Evolutionary conservation across 2,888 invertebrate genomes (phyloP).

Genomic region (Coleophora flavipennella): DNA sequence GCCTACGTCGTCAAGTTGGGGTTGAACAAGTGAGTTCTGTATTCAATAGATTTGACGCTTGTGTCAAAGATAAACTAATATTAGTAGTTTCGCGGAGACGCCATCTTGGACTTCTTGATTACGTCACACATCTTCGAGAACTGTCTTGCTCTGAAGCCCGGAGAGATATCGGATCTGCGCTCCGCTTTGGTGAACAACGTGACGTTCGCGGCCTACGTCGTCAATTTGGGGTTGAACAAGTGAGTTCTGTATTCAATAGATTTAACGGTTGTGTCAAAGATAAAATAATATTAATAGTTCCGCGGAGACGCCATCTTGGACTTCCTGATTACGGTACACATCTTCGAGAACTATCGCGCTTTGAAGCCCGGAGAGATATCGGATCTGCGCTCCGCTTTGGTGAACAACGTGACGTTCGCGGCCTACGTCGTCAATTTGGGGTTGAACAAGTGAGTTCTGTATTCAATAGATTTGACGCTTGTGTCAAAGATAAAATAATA

Average conservation of each 20-base stretch:
- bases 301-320: constrained; percentile 94
- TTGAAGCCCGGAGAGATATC: constrained; percentile 91
- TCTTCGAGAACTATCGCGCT: constrained; percentile 81
- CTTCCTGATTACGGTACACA: constrained; percentile 88
- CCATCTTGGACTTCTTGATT: constrained; percentile 90
- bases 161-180: constrained; percentile 92
- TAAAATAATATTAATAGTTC: too few relatives aligned
- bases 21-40: constrained; percentile 80
- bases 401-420: constrained; percentile 97
- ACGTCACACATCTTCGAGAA: constrained; percentile 90
- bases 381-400: constrained; percentile 93
- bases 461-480: too few relatives aligned
- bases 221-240: constrained; percentile 88
- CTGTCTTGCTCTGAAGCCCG: constrained; percentile 79
- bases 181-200: constrained; percentile 97
- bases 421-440: constrained; percentile 88
- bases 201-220: constrained; percentile 92
- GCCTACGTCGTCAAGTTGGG: constrained; percentile 88
- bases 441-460: constrained; percentile 80
- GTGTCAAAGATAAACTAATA: too few relatives aligned
- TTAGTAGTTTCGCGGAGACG: constrained; percentile 94
- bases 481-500: too few relatives aligned
- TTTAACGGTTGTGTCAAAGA: too few relatives aligned
- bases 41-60: too few relatives aligned
- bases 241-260: constrained; percentile 46